phyloP scores from a whole-genome alignment of 1,140 invertebrate genomes.

The Leucophenga varia region DNA sequence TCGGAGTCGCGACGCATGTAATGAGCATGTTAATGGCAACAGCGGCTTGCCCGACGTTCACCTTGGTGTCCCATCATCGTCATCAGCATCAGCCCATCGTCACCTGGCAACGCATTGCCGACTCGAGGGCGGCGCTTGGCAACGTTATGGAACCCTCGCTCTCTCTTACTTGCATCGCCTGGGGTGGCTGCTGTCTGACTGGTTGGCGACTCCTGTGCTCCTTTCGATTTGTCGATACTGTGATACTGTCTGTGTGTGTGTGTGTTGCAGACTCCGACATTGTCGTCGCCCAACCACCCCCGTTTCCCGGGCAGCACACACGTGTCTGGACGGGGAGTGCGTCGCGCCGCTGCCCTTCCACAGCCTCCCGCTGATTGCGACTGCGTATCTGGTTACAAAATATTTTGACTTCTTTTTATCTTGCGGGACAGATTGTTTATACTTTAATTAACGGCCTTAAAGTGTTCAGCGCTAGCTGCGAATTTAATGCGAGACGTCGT shows the following conservation, averaged over 20 bases:
- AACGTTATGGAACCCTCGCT: constrained; percentile 24
- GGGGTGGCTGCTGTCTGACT: constrained; percentile 39
- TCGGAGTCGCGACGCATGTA: constrained; percentile 30
- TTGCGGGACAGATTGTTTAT: constrained; percentile 23
- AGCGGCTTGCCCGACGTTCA: constrained; percentile 1
- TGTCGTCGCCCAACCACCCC: constrained; percentile 18
- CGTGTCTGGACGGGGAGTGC: constrained; percentile 35
- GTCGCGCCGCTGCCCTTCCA: constrained; percentile 20
- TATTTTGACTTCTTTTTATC: constrained; percentile 50
- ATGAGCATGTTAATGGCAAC: constrained; percentile 38
- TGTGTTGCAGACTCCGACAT: constrained; percentile 26
- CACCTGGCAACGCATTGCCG: constrained; percentile 30
- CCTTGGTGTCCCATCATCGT: no score
- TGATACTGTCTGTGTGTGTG: no score
- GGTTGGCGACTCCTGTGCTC: constrained; percentile 25
- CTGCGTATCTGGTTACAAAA: constrained; percentile 42
- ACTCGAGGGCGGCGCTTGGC: constrained; percentile 37
- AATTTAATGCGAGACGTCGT: no score
- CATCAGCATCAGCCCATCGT: no score
- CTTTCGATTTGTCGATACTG: constrained; percentile 43
- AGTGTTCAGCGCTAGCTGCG: no score
- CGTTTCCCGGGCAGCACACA: constrained; percentile 35
- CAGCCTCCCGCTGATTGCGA: constrained; percentile 31
- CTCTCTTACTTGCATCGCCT: no score
- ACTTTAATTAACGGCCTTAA: constrained; percentile 43